Evolutionary conservation across 2,113 vertebrate species (phyloP), one percentile per base, ranked within the genome.

Genomic region (Pollachius pollachius): DNA sequence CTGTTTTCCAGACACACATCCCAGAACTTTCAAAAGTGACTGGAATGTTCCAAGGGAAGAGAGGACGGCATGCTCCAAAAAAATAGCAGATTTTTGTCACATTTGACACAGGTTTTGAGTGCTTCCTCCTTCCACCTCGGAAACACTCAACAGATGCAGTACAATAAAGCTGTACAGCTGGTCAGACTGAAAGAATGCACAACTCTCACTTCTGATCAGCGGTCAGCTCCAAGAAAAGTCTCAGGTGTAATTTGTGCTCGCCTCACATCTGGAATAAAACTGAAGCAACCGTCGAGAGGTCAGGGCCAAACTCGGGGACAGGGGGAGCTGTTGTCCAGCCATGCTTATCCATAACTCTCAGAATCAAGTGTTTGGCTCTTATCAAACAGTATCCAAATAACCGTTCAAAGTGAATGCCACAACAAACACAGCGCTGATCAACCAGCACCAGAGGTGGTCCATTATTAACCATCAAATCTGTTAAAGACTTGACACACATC

Each of bases 321-420:
- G 69, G 65, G 48, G 77, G 76, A 82, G 72, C 73, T 76, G 72
- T 52, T 62, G 74, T 27, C 72, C 64, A 84, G 72, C 64, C 21
- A 52, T 18, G 76, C 87, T 88, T 85, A 76, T 75, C 76, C 85
- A 86, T 76, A 71, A 70, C 61, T 52, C 63, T 64, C 62, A 72
- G 59, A 60, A 52, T 34, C 30, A 68, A 16, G 37, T 6, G 58
- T 68, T 68, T 59, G 68, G 57, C 78, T 62, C 37, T 30, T 37
- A 23, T 17, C 27, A 19, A 48, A 34, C 25, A 77, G 62, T 19
- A 68, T 27, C 48, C 68, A n/a, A 18, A 63, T 54, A 52, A 17
- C 7, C 17, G 30, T 62, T 56, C 25, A 68, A 48, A 4, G 25
- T 11, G 41, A 18, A 25, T 70, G 9, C 65, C 54, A n/a, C 5